A percentile compares a stretch with the other conserved stretches of the same genome.
Evolutionary conservation across 2,113 vertebrate species (phyloP).

Genomic region (Istiophorus platypterus): DNA sequence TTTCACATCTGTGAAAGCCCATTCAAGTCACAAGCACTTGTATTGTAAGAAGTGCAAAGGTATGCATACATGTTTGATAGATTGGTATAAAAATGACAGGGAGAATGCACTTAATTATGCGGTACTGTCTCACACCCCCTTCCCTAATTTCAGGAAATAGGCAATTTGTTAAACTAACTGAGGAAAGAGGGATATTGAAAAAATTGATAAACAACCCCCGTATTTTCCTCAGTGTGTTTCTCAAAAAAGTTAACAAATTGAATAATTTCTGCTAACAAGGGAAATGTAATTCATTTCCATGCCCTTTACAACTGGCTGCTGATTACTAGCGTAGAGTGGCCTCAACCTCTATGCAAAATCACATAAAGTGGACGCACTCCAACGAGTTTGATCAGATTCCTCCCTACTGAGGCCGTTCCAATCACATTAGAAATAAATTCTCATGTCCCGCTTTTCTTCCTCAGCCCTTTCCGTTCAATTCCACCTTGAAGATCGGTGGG

Average conservation of each 20-base stretch:
- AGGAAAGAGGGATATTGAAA: neutral
- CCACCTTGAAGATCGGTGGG: conserved; percentile 55
- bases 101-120: conserved; percentile 23
- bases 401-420: conserved; percentile 64
- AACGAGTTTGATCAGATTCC: conserved; percentile 75
- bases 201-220: conserved; percentile 27
- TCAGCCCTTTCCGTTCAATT: conserved; percentile 54
- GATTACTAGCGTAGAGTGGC: conserved; percentile 60
- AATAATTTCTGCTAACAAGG: conserved; percentile 57
- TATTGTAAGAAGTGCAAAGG: neutral
- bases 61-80: conserved; percentile 8
- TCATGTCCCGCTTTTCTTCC: conserved; percentile 48
- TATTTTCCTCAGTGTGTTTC: conserved; percentile 27
- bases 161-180: conserved; percentile 22
- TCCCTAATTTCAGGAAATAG: conserved; percentile 19
- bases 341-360: conserved; percentile 58
- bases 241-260: conserved; percentile 44
- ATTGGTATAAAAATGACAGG: conserved; percentile 14
- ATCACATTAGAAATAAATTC: conserved; percentile 75
- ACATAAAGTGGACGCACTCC: conserved; percentile 75
- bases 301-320: conserved; percentile 59
- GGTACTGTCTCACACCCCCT: conserved; percentile 16
- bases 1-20: neutral
- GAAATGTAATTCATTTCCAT: conserved; percentile 59
- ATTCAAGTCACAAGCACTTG: neutral